phyloP scores from a whole-genome alignment of 2,113 vertebrate genomes.

The Butastur rufipennis region DNA sequence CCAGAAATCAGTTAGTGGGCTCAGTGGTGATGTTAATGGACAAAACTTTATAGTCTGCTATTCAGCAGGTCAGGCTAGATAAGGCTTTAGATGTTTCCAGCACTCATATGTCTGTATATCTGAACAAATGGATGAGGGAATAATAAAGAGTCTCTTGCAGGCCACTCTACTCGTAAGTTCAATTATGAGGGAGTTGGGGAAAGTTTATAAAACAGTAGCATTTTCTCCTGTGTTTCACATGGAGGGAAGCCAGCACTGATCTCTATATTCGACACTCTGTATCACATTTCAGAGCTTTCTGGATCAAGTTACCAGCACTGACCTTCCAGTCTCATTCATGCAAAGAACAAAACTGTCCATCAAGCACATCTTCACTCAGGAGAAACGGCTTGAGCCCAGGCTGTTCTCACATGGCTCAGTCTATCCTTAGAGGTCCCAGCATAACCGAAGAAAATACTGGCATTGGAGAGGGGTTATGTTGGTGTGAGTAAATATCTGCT shows the following conservation, averaged over 20 bases:
- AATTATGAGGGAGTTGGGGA: background rate
- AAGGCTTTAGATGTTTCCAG: background rate
- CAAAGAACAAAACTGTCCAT: background rate
- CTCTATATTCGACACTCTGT: background rate
- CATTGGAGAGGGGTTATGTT: background rate
- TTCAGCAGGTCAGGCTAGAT: background rate
- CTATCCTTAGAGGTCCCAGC: background rate
- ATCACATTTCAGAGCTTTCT: background rate
- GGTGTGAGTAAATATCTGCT: background rate
- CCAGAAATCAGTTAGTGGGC: background rate
- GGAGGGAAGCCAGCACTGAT: background rate
- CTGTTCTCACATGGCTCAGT: background rate
- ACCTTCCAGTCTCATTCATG: background rate
- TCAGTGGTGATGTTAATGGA: background rate
- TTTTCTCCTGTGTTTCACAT: background rate
- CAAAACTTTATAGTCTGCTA: background rate
- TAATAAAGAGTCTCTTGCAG: background rate
- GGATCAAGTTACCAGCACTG: background rate
- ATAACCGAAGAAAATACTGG: rapidly evolving
- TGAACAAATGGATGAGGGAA: background rate
- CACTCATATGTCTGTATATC: background rate
- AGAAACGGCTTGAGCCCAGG: background rate
- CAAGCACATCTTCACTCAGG: rapidly evolving
- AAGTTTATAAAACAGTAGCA: background rate
- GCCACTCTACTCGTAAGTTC: background rate